Conservation (phyloP, 2,797 vertebrate genomes). For the Sebastes minor region DNA sequence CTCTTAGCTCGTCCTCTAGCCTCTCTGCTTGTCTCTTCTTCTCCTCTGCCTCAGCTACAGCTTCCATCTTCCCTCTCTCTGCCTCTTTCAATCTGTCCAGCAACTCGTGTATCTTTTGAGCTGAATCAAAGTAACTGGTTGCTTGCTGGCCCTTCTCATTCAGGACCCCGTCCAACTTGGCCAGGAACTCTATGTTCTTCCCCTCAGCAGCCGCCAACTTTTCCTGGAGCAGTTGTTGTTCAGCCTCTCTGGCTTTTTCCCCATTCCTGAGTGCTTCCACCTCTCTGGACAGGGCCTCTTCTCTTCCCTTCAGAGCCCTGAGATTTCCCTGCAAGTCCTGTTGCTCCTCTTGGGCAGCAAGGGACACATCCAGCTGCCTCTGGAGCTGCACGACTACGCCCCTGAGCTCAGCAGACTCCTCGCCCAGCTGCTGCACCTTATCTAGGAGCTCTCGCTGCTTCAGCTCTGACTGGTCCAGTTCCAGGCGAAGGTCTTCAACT, state of each 20-base stretch:
- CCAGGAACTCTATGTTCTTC: conserved; percentile 81
- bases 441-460: conserved; percentile 87
- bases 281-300: conserved; percentile 77
- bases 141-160: conserved; percentile 81
- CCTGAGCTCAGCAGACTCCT: conserved; percentile 86
- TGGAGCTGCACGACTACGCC: conserved; percentile 83
- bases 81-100: conserved; percentile 84
- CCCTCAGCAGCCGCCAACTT: conserved; percentile 76
- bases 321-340: conserved; percentile 79
- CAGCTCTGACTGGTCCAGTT: conserved; percentile 93
- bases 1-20: conserved; percentile 79
- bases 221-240: conserved; percentile 72
- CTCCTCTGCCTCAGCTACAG: conserved; percentile 75
- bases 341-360: conserved; percentile 79
- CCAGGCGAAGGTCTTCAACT: conserved; percentile 90
- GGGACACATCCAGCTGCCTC: conserved; percentile 85
- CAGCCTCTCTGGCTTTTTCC: conserved; percentile 66
- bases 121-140: conserved; percentile 76
- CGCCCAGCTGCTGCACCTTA: conserved; percentile 85
- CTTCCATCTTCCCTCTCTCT: conserved; percentile 81
- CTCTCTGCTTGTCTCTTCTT: conserved; percentile 77
- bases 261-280: conserved; percentile 76
- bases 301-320: conserved; percentile 52
- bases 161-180: conserved; percentile 73
- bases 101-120: conserved; percentile 83